Base-by-base conservation (phyloP, 2,113 vertebrate genomes). In the Notothenia rossii region DNA sequence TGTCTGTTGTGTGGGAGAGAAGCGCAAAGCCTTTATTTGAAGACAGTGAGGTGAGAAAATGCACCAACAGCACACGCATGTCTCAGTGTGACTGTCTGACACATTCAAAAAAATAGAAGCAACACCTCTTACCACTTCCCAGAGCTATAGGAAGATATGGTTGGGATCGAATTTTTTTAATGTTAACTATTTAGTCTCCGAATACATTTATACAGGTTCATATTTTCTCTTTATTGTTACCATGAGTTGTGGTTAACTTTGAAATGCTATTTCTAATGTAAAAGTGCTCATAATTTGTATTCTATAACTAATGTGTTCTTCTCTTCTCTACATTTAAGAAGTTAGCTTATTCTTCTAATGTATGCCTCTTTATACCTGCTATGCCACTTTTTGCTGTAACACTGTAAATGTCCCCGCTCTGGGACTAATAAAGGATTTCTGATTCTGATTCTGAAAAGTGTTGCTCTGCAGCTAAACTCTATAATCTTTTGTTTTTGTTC, bases 81-180 rank as follows among this genome's bases (percentile, higher is more conserved):
- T 67, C 64, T 82, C 33, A 20, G 22, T 72, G 53, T 75, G 66
- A 82, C 15, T 14, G 59, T 76, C 36, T 70, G 53, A 65, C 65
- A 83, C 58, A 40, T 63, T 12, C 2, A 67, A 64, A 73, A 11
- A 45, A 77, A 65, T n/a, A 58, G 11, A 73, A 68, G 15, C 9
- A 61, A 81, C 79, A 87, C 71, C 18, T 81, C 50, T 29, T 5
- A 48, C 50, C 49, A 63, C 50, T 62, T 62, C 46, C 67, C 63
- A 45, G 40, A 83, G 12, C 7, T 25, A 54, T 1, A 3, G 5
- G 25, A 81, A 71, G n/a, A 6, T 69, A 51, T 50, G 36, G 36
- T 40, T 40, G 36, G 7, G 36, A 40, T 7, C 36, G 36, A 7
- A 5, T 40, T 7, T 40, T 40, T 40, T 1, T 2, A 50, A n/a